Conservation (phyloP, 2,888 invertebrate genomes). For the Eupelmus urozonus region DNA sequence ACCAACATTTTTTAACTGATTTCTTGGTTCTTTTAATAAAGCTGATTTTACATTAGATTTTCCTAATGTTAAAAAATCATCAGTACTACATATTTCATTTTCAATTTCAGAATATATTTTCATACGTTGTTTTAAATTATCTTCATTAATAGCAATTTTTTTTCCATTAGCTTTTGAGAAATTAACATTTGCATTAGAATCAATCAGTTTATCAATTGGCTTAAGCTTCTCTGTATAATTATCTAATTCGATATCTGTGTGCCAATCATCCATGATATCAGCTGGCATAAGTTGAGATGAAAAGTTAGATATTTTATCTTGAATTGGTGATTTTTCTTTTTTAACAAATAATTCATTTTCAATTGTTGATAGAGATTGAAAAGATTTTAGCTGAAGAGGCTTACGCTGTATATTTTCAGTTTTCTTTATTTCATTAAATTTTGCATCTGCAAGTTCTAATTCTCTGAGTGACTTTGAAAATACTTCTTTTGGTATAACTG, state of each 20-base stretch:
- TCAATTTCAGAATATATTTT: slow-evolving; percentile 55
- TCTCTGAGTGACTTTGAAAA: slow-evolving; percentile 56
- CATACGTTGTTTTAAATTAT: slow-evolving; percentile 54
- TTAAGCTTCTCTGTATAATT: neutral
- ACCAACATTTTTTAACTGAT: neutral
- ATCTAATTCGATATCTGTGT: slow-evolving; percentile 14
- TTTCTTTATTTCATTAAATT: slow-evolving; percentile 29
- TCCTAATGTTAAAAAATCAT: slow-evolving; percentile 9
- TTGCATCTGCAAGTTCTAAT: slow-evolving; percentile 58
- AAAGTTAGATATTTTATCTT: neutral
- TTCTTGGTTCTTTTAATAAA: neutral
- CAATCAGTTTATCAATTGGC: neutral
- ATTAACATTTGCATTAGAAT: neutral
- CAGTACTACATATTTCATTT: slow-evolving; percentile 19
- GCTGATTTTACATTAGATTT: slow-evolving; percentile 13
- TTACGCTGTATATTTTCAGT: slow-evolving; percentile 19
- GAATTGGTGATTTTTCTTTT: neutral
- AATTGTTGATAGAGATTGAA: slow-evolving; percentile 32
- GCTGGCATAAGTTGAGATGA: slow-evolving; percentile 28
- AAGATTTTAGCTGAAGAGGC: slow-evolving; percentile 16
- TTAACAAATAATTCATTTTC: slow-evolving; percentile 36
- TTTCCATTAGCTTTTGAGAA: slow-evolving; percentile 60
- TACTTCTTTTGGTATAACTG: slow-evolving; percentile 56
- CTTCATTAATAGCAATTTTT: slow-evolving; percentile 60
- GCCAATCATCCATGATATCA: slow-evolving; percentile 54